phyloP scores from a whole-genome alignment of 53 echinoderm and acorn worm species.

The Pentamera pediparva region DNA sequence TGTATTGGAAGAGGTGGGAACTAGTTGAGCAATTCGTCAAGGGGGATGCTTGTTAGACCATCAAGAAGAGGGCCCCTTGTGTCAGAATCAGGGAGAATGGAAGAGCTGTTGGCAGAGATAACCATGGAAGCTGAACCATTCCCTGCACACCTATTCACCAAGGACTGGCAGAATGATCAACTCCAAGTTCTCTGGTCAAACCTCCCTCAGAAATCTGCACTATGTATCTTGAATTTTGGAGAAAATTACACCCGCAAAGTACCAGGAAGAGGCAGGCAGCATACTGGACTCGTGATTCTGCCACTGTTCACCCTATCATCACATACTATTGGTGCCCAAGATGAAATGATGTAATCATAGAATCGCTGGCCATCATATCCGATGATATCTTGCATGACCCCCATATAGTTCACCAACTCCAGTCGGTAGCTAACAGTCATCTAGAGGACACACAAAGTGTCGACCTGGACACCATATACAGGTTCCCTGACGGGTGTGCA shows the following conservation, averaged over 20 bases:
- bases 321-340: neutral
- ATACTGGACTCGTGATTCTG: neutral
- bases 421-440: neutral
- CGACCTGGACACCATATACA: neutral
- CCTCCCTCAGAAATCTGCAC: neutral
- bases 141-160: constrained; percentile 29
- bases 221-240: neutral
- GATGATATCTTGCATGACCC: neutral
- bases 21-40: constrained; percentile 6
- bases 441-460: neutral
- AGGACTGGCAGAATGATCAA: constrained; percentile 54
- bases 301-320: neutral
- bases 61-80: neutral
- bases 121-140: constrained; percentile 22
- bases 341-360: neutral
- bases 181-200: no score
- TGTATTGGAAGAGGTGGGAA: constrained; percentile 38
- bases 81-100: neutral
- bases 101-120: constrained; percentile 2
- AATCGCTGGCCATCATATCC: neutral
- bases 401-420: neutral
- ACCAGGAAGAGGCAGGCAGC: no score
- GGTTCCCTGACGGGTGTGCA: neutral
- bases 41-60: neutral
- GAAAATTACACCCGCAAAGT: neutral